Evolutionary conservation across 1,140 invertebrate genomes (phyloP), one percentile per base, ranked within the genome.

Genomic region (Brachionus manjavacas): DNA sequence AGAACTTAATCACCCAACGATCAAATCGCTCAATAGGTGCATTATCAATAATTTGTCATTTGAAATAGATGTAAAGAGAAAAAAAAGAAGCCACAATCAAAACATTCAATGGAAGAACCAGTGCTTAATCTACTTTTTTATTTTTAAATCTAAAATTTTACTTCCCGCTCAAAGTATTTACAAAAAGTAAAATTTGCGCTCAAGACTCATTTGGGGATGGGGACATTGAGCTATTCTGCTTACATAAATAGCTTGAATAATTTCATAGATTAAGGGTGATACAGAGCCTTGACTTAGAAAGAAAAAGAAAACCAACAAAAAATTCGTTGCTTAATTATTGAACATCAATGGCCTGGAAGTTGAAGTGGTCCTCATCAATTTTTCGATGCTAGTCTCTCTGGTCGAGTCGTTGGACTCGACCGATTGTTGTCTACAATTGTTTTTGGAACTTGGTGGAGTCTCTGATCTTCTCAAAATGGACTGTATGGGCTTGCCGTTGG

Each of bases 311-410:
- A 35, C 23, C 11, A 64, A 64, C 11, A 12, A 23, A 68, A n/a
- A 72, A 72, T 76, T 76, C 72, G 20, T 76, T 76, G 39, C 52
- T 11, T 76, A 49, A 68, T 81, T 81, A 64, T 81, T 81, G 41
- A 81, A 81, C 79, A 81, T 81, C n/a, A 81, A 43, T 23, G 79
- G 79, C 31, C 79, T 81, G 23, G 79, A 81, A 20, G 79, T 81
- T 39, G 79, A 81, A 11, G 79, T 81, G 35, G 64, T 81, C 35
- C 79, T 81, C 39, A 81, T 28, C 64, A 81, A 81, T 60, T 68
- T 60, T 64, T 81, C 79, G 12, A 81, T 81, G 39, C 79, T 81
- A n/a, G 79, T 81, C 25, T 81, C 79, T 39, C 79, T 60, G 16
- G 41, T 49, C 25, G 79, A 81, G 9, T 68, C 79, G 31, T 68